Percentiles rank a stretch among this genome's conserved stretches.
These are phyloP conservation scores for Amblyjoppa proteus DNA, from an alignment of 2,888 invertebrate genomes.

Conservation along the genomic window DNA sequence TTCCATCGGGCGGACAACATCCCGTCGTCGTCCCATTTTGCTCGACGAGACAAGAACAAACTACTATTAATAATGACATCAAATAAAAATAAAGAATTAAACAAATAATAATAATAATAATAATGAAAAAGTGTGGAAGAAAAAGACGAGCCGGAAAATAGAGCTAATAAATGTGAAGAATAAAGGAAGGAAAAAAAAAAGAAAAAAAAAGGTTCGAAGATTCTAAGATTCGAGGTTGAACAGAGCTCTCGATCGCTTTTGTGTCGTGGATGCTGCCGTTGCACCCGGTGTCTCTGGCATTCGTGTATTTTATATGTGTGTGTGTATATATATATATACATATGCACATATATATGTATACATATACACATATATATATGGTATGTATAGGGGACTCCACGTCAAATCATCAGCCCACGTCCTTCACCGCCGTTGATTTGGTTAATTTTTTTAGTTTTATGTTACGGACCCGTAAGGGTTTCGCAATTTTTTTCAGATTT, in stretches of 20 bases:
- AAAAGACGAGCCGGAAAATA: background rate
- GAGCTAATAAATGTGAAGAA: conserved; percentile 5
- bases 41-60: conserved; percentile 21
- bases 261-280: conserved; percentile 69
- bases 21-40: conserved; percentile 17
- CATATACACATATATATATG: background rate
- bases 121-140: background rate
- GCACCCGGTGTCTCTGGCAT: conserved; percentile 41
- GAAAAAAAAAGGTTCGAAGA: background rate
- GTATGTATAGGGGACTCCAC: background rate
- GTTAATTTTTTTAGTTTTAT: no score
- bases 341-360: background rate
- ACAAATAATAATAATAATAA: background rate
- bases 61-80: conserved; percentile 18
- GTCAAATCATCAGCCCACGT: no score
- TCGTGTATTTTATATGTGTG: background rate
- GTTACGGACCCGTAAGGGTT: no score
- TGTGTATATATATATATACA: background rate
- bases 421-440: no score
- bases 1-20: background rate
- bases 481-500: no score
- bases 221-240: conserved; percentile 46
- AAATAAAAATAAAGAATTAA: background rate
- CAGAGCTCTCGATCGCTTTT: conserved; percentile 74
- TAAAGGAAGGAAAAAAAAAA: conserved; percentile 5